A percentile compares a stretch with the other conserved stretches of the same genome.
Evolutionary conservation across 2,113 vertebrate genomes (phyloP).

Genomic region (Neogobius melanostomus): DNA sequence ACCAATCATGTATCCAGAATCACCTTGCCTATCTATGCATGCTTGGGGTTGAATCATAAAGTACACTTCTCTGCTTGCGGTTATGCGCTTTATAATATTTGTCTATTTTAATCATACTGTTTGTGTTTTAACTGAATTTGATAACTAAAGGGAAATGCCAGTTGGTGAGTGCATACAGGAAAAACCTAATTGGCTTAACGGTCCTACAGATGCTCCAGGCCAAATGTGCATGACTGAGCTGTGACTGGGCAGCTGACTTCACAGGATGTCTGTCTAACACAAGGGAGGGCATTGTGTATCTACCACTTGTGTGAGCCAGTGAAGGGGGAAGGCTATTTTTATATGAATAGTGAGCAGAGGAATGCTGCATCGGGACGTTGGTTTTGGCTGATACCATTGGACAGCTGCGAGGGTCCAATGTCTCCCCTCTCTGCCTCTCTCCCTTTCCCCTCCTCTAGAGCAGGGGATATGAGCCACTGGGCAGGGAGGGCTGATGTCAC

Average conservation of each 20-base stretch:
- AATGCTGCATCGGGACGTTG: slow-evolving; percentile 52
- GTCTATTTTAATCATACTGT: not conserved
- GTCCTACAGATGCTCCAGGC: slow-evolving; percentile 13
- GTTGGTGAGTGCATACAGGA: slow-evolving; percentile 16
- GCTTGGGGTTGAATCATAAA: not conserved
- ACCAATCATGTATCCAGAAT: no score
- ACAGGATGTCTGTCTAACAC: slow-evolving; percentile 63
- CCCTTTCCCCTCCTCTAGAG: slow-evolving; percentile 3
- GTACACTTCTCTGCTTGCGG: not conserved
- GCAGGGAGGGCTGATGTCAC: slow-evolving; percentile 61
- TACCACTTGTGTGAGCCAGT: slow-evolving; percentile 35
- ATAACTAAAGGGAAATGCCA: slow-evolving; percentile 21
- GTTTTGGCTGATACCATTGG: slow-evolving; percentile 30
- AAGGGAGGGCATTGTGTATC: slow-evolving; percentile 62
- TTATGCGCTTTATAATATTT: not conserved
- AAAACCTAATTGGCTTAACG: slow-evolving; percentile 24
- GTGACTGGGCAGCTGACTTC: slow-evolving; percentile 66
- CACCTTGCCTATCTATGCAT: not conserved
- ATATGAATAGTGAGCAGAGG: slow-evolving; percentile 59
- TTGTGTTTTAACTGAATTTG: not conserved
- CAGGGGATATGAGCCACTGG: slow-evolving; percentile 10
- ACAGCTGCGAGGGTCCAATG: slow-evolving; percentile 61
- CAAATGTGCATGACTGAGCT: slow-evolving; percentile 55
- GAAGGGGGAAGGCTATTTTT: slow-evolving; percentile 62
- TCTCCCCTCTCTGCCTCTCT: not conserved